Evolutionary conservation across 2,888 invertebrate species (phyloP).

Genomic region (Parapristionchus giblindavisi): DNA sequence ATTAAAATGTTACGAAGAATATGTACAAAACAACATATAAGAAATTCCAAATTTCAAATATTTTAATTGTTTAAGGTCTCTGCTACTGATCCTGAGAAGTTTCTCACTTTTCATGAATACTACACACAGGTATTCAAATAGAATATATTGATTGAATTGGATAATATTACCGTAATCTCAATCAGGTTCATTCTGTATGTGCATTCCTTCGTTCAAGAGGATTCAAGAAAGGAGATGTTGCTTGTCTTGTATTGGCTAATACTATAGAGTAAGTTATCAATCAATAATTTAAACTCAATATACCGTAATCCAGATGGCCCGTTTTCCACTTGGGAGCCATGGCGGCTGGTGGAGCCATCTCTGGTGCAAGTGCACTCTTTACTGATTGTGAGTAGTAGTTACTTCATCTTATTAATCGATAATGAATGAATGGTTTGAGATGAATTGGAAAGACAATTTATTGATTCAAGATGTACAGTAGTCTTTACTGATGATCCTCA

Average conservation of each 20-base stretch:
- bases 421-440: slow-evolving; percentile 37
- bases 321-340: slow-evolving; percentile 42
- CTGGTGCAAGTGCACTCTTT: slow-evolving; percentile 58
- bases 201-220: slow-evolving; percentile 47
- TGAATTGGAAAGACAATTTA: slow-evolving; percentile 54
- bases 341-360: slow-evolving; percentile 53
- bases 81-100: slow-evolving; percentile 11
- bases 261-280: slow-evolving; percentile 49
- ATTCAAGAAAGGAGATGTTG: slow-evolving; percentile 53
- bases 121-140: slow-evolving; percentile 16
- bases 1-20: too few species aligned
- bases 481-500: slow-evolving; percentile 49
- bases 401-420: background rate
- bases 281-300: background rate
- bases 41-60: too few species aligned
- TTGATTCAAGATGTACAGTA: slow-evolving; percentile 49
- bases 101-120: slow-evolving; percentile 23
- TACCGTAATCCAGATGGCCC: slow-evolving; percentile 1
- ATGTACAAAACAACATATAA: too few species aligned
- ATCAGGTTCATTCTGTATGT: slow-evolving; percentile 44
- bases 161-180: slow-evolving; percentile 16
- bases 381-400: slow-evolving; percentile 50
- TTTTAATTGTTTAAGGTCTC: slow-evolving; percentile 10
- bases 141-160: background rate
- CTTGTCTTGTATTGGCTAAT: slow-evolving; percentile 59